Base-by-base conservation (phyloP, 2,888 invertebrate species). In the Odontothrips loti region DNA sequence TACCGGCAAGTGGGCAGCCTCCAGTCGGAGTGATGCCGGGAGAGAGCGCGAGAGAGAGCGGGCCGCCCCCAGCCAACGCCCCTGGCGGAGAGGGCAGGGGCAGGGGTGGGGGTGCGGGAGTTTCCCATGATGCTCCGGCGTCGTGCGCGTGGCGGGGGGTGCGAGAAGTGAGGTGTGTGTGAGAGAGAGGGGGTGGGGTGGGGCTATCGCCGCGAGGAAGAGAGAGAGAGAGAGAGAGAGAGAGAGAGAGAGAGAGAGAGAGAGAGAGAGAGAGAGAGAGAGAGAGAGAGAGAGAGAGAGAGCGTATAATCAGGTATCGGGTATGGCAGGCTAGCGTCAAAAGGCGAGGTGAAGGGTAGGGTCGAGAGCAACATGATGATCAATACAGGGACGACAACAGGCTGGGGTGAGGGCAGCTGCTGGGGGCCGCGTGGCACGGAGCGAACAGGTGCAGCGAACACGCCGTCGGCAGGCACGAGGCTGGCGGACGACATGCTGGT, bases 111-210 rank as follows among this genome's bases (percentile, higher is more conserved):
- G 68, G 68, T 23, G 79, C 0, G 51, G 47, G 80, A 81, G 81
- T 82, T 82, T 83, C 82, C 81, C 81, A 80, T 83, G 85, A 85
- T 85, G 85, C 85, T 85, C 6, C 85, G 85, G 85, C 84, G 84
- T 83, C 82, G 79, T 12, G 23, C 68, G 27, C 58, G 68, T 47
- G 48, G 79, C 20, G 29, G 63, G 79, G 20, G 48, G 58, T 15
- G 15, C 20, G 34, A 79, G 47, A 34, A 6, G 34, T 4, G 51
- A n/a, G 47, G 51, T 12, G 75, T 43, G 51, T 12, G 75, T 43
- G 43, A 68, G 17, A 34, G 75, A 83, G 58, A 80, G 58, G 47
- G 43, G 47, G 23, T 27, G 81, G 68, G 79, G 82, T 81, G 82
- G 82, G 82, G 82, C 82, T n/a, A n/a, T n/a, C n/a, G n/a, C n/a